Percentiles rank a stretch among this genome's conserved stretches.
These are phyloP conservation scores for Saturnia pavonia DNA, from an alignment of 2,888 invertebrate genomes.

Conservation along the genomic window DNA sequence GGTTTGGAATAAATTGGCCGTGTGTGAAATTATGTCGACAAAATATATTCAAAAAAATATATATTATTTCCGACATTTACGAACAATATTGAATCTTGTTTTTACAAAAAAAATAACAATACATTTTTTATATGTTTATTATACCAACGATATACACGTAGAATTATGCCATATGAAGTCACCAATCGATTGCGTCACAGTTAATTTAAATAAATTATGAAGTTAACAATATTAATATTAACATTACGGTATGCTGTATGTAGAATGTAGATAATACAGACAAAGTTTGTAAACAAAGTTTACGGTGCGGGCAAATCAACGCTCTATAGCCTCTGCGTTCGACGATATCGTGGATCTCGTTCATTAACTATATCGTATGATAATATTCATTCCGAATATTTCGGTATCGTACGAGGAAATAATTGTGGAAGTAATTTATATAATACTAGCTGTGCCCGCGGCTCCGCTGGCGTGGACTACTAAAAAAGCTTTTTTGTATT, in stretches of 20 bases:
- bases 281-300: neutral
- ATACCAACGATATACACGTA: too few relatives aligned
- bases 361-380: conserved; percentile 18
- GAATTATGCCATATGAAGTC: too few relatives aligned
- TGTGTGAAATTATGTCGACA: too few relatives aligned
- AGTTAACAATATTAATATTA: neutral
- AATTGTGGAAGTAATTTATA: neutral
- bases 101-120: too few relatives aligned
- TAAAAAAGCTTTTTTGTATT: too few relatives aligned
- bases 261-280: neutral
- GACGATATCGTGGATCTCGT: neutral
- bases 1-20: too few relatives aligned
- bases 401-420: neutral
- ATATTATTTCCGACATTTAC: too few relatives aligned
- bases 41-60: too few relatives aligned
- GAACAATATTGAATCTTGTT: too few relatives aligned
- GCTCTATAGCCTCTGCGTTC: conserved; percentile 36
- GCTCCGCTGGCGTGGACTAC: too few relatives aligned
- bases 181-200: neutral
- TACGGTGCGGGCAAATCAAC: conserved; percentile 19
- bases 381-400: conserved; percentile 2
- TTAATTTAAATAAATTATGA: neutral
- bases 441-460: neutral
- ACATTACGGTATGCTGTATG: neutral
- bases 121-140: too few relatives aligned